phyloP scores from a whole-genome alignment of 2,113 vertebrate genomes.

The Glareola pratincola region DNA sequence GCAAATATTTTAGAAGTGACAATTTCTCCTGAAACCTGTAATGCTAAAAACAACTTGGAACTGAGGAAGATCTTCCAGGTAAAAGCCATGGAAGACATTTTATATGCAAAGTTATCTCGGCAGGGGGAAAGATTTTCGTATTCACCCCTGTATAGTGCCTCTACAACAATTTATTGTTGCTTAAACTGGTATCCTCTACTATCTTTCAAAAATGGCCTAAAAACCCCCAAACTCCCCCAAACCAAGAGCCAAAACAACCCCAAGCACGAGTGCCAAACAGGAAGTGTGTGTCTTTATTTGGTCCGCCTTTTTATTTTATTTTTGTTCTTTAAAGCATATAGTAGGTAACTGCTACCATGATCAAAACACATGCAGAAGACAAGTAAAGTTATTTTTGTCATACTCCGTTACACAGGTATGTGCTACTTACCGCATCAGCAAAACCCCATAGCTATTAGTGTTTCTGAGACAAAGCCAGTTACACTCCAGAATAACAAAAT shows the following conservation, averaged over 20 bases:
- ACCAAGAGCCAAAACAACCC: background rate
- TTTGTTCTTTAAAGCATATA: no score
- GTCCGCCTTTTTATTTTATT: no score
- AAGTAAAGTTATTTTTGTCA: background rate
- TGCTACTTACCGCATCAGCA: background rate
- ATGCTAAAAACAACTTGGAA: background rate
- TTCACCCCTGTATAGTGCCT: background rate
- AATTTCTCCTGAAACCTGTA: background rate
- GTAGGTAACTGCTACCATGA: background rate
- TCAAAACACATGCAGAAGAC: background rate
- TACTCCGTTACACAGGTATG: background rate
- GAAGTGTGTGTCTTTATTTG: background rate
- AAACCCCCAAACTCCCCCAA: background rate
- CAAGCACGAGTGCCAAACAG: background rate
- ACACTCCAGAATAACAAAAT: background rate
- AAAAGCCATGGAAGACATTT: background rate
- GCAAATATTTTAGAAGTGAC: background rate
- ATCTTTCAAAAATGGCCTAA: background rate
- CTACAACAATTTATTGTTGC: background rate
- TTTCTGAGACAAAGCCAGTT: constrained; percentile 34
- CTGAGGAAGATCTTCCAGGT: background rate
- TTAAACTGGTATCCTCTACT: background rate
- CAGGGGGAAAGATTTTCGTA: background rate
- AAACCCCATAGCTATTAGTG: background rate
- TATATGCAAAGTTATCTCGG: background rate